Percentiles rank a stretch among this genome's conserved stretches.
Evolutionary conservation across 2,888 invertebrate genomes (phyloP).

Genomic region (Chloroclystis v-ata): DNA sequence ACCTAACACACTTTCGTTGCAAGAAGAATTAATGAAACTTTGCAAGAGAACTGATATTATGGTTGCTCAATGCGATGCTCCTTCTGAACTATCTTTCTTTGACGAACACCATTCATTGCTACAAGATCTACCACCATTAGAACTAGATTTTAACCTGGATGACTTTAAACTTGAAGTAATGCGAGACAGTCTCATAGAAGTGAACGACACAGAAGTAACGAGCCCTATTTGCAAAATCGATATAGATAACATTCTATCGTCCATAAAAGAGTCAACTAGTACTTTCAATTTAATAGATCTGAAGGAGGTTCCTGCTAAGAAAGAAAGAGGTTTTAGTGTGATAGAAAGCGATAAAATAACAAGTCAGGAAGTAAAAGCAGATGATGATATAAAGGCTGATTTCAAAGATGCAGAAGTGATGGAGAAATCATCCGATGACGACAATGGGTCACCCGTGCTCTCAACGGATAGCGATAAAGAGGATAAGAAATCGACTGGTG

Average conservation of each 20-base stretch:
- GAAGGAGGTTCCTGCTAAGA: slow-evolving; percentile 59
- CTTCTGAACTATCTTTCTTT: slow-evolving; percentile 64
- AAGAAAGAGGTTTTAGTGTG: slow-evolving; percentile 63
- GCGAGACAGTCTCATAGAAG: slow-evolving; percentile 65
- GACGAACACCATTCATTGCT: slow-evolving; percentile 66
- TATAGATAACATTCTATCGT: slow-evolving; percentile 65
- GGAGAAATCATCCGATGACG: slow-evolving; percentile 79
- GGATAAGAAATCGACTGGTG: slow-evolving; percentile 58
- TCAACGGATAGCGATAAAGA: slow-evolving; percentile 79
- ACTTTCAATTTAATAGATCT: slow-evolving; percentile 67
- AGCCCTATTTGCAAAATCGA: slow-evolving; percentile 72
- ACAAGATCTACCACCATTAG: slow-evolving; percentile 61
- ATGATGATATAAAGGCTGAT: slow-evolving; percentile 52
- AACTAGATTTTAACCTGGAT: slow-evolving; percentile 64
- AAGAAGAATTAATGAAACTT: slow-evolving; percentile 63
- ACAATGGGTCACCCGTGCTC: slow-evolving; percentile 68
- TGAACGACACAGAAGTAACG: slow-evolving; percentile 48
- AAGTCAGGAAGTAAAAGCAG: slow-evolving; percentile 59
- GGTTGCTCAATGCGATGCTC: slow-evolving; percentile 69
- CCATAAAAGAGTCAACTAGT: slow-evolving; percentile 63
- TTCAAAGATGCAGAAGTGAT: slow-evolving; percentile 53
- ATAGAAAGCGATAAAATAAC: slow-evolving; percentile 64
- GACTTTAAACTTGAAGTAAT: slow-evolving; percentile 69
- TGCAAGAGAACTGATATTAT: slow-evolving; percentile 71
- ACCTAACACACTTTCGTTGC: slow-evolving; percentile 49